Evolutionary conservation across 92 coral and sea anemone species (phyloP), one percentile per base, ranked within the genome.

Genomic region (Epizoanthus rinbou): DNA sequence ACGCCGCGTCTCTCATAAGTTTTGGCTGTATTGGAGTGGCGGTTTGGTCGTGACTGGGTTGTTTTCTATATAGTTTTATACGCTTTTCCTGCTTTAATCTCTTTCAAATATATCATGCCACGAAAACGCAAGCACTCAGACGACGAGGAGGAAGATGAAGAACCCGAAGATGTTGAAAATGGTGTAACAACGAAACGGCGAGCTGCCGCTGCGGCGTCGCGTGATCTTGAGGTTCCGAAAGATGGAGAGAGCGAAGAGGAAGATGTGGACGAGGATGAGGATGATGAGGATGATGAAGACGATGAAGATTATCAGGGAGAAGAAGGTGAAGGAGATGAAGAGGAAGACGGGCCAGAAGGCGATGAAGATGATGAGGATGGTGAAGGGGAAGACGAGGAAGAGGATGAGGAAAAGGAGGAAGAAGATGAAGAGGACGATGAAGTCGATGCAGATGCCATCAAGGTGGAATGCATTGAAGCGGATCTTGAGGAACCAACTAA

Each of bases 61-160:
- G 17, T 11, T 41, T 62, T 57, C 71, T 60, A 54, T 25, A 57
- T 7, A 43, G 31, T 13, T 78, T 78, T 62, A 0, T 56, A 21
- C 52, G 28, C 15, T 24, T 37, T 63, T 39, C 6, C 71, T 62
- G 71, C 23, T 22, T 18, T 18, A 23, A 78, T 7, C 63, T 78
- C 71, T 13, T 37, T 60, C 45, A 21, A 13, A 50, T 69, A 19
- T 13, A 19, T 28, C n/a, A 93, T 93, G 98, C 94, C 98, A 41
- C 76, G 93, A 59, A 93, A 93, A 89, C 98, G 98, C 50, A 93
- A 91, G 90, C 98, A 84, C 90, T 87, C 91, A 62, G 92, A 88
- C 81, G 98, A 91, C 21, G 98, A 89, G 47, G 93, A 93, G 17
- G 98, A 91, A 39, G 98, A 85, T 67, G 92, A 89, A 82, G 80